Evolutionary conservation across 2,113 vertebrate species (phyloP).

Genomic region (Leptodactylus fuscus): DNA sequence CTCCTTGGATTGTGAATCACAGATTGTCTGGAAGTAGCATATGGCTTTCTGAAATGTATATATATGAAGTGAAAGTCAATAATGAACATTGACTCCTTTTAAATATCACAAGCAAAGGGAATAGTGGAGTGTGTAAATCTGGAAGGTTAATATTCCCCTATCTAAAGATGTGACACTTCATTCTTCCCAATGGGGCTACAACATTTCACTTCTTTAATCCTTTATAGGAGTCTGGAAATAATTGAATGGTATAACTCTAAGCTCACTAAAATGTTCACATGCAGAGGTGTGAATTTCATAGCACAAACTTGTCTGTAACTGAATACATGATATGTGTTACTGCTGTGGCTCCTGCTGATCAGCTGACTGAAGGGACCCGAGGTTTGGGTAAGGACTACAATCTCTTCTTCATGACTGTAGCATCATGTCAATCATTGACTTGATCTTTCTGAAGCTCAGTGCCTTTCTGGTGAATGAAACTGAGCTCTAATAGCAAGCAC

Average conservation of each 20-base stretch:
- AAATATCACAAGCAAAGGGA: conserved; percentile 44
- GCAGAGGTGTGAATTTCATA: background rate
- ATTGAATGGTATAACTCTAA: background rate
- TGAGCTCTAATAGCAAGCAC: no score
- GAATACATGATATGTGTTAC: no score
- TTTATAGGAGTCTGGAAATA: background rate
- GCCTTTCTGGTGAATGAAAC: no score
- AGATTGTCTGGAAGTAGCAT: background rate
- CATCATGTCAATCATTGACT: no score
- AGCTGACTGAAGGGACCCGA: no score
- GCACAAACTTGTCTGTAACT: background rate
- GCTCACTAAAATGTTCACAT: background rate
- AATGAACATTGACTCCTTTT: conserved; percentile 6
- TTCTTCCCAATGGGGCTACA: conserved; percentile 4
- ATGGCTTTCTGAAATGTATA: background rate
- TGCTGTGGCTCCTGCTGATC: no score
- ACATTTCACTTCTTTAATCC: background rate
- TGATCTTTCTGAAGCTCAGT: no score
- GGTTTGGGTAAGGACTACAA: no score
- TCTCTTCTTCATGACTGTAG: no score
- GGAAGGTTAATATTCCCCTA: conserved; percentile 21
- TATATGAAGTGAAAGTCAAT: background rate
- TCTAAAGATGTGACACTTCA: background rate
- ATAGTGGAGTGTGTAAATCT: conserved; percentile 20
- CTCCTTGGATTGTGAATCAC: background rate